Percentiles rank a stretch among this genome's conserved stretches.
Evolutionary conservation across 2,797 vertebrate genomes (phyloP).

Genomic region (Macroramphosus scolopax): DNA sequence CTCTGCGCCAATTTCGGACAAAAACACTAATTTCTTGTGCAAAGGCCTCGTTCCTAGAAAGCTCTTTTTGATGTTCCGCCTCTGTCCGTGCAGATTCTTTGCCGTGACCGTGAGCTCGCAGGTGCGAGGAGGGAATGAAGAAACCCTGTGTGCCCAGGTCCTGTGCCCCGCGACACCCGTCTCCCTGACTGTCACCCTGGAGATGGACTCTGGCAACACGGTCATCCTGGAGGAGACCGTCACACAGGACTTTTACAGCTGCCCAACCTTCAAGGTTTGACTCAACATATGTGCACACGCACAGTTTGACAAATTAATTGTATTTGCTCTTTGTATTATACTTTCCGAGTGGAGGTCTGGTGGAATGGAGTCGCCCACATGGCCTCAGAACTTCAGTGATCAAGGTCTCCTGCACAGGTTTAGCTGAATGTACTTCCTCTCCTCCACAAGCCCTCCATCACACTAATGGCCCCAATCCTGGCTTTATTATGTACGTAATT

Average conservation of each 20-base stretch:
- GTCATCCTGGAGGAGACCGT: slow-evolving; percentile 36
- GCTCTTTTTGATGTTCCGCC: neutral
- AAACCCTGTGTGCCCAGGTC: slow-evolving; percentile 71
- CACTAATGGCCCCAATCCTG: slow-evolving; percentile 23
- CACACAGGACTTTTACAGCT: slow-evolving; percentile 55
- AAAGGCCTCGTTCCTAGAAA: no score
- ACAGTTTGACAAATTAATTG: neutral
- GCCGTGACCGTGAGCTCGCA: slow-evolving; percentile 70
- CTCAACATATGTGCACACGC: neutral
- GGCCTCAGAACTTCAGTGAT: no score
- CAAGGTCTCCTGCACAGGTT: no score
- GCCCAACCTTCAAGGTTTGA: slow-evolving; percentile 67
- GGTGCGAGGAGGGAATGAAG: slow-evolving; percentile 55
- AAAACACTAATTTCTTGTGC: no score
- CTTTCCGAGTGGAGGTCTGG: no score
- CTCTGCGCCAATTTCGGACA: no score
- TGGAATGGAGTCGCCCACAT: no score
- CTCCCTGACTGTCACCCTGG: slow-evolving; percentile 44
- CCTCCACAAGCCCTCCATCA: slow-evolving; percentile 5
- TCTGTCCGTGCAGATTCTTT: slow-evolving; percentile 59
- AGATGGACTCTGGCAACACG: neutral
- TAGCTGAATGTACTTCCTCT: neutral
- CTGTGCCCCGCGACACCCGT: slow-evolving; percentile 26
- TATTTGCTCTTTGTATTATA: no score
- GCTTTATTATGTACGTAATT: slow-evolving; percentile 24